These are phyloP conservation scores for Amphilophus citrinellus DNA, from an alignment of 2,113 vertebrate genomes.

Conservation along the genomic window DNA sequence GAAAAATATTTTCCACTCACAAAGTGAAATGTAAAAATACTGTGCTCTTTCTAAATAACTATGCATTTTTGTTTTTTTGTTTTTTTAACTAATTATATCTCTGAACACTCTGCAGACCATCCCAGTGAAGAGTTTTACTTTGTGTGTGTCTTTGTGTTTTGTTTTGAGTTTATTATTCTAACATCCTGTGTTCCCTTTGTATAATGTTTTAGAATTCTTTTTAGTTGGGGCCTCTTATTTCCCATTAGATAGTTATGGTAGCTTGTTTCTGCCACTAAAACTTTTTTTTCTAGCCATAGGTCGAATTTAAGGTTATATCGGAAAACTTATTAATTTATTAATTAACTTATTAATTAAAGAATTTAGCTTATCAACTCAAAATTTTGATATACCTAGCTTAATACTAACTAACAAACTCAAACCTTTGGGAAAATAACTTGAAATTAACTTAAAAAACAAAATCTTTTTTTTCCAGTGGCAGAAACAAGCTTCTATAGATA, in stretches of 20 bases:
- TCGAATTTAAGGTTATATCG: too few species aligned
- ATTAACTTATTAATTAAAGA: not conserved
- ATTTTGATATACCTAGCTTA: not conserved
- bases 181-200: not conserved
- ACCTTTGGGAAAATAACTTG: not conserved
- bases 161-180: not conserved
- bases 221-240: not conserved
- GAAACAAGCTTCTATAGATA: not conserved
- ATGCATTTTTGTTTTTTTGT: too few species aligned
- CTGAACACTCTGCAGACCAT: not conserved
- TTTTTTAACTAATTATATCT: too few species aligned
- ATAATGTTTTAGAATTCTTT: not conserved
- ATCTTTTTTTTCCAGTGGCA: accelerated
- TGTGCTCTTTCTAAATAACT: too few species aligned
- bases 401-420: not conserved
- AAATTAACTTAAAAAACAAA: too few species aligned
- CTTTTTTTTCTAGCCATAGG: too few species aligned
- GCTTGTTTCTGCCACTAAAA: too few species aligned
- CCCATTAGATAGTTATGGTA: too few species aligned
- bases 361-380: not conserved
- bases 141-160: not conserved
- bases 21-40: too few species aligned
- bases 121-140: not conserved
- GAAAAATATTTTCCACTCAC: too few species aligned
- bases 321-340: not conserved